phyloP scores from a whole-genome alignment of 53 echinoderm and acorn worm species.

The Zoroaster sp. region DNA sequence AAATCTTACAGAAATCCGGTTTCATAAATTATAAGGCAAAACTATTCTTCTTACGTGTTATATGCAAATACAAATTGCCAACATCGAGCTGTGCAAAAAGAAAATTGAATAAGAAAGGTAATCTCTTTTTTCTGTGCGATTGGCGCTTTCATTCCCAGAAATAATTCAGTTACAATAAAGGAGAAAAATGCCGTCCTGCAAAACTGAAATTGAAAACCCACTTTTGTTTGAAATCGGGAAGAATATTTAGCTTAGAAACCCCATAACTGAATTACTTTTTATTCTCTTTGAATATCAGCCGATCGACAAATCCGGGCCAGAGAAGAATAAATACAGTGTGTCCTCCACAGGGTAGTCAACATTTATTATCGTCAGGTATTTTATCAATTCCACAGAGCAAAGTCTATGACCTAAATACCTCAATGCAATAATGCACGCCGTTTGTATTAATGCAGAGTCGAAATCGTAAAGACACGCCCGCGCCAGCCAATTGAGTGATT shows the following conservation, averaged over 20 bases:
- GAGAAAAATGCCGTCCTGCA: background rate
- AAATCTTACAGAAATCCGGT: too few relatives aligned
- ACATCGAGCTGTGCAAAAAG: background rate
- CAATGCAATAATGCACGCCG: background rate
- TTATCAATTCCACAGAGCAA: slow-evolving; percentile 3
- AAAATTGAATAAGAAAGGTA: background rate
- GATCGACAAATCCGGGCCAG: background rate
- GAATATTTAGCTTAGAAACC: background rate
- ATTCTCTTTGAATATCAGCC: background rate
- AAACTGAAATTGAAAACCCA: background rate
- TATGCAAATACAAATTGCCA: background rate
- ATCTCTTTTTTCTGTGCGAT: background rate
- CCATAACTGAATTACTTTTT: background rate
- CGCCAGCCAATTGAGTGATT: background rate
- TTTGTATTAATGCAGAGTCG: background rate
- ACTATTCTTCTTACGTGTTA: too few relatives aligned
- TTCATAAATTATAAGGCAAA: too few relatives aligned
- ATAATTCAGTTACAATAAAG: background rate
- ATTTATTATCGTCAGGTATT: background rate
- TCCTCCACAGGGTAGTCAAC: background rate
- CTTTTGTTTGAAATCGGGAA: background rate
- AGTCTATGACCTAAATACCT: slow-evolving; percentile 16
- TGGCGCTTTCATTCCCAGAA: background rate
- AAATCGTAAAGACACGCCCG: background rate
- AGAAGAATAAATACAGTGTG: background rate